Percentiles rank a stretch among this genome's conserved stretches.
These are phyloP conservation scores for Nomada hirtipes DNA, from an alignment of 2,888 invertebrate species.

Conservation along the genomic window DNA sequence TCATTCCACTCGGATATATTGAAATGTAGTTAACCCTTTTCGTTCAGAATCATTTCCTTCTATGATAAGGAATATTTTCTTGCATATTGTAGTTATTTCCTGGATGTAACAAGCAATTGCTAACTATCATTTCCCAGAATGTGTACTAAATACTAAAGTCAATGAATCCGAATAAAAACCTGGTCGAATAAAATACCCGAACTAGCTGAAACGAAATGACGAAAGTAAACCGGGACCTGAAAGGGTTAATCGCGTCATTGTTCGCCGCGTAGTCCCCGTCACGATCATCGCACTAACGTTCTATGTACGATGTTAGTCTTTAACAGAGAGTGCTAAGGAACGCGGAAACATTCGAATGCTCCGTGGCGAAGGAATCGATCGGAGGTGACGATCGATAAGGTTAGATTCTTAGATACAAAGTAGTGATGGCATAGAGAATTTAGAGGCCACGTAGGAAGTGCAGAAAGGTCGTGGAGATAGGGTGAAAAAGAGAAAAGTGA, in stretches of 20 bases:
- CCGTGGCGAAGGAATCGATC: conserved; percentile 29
- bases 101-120: no score
- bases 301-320: conserved; percentile 10
- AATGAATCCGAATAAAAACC: no score
- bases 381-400: conserved; percentile 40
- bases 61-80: no score
- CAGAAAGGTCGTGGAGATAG: conserved; percentile 26
- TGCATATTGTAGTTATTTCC: no score
- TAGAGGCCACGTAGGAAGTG: conserved; percentile 21
- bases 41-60: no score
- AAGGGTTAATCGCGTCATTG: conserved; percentile 35
- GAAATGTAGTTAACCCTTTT: no score
- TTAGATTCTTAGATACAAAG: conserved; percentile 44
- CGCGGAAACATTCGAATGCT: conserved; percentile 40
- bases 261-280: conserved; percentile 18
- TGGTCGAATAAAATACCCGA: no score
- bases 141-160: no score
- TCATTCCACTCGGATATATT: no score
- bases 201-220: no score
- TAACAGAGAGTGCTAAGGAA: conserved; percentile 26
- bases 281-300: conserved; percentile 27
- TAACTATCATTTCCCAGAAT: no score
- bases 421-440: conserved; percentile 20
- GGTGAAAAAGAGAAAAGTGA: conserved; percentile 3
- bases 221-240: no score